These are phyloP conservation scores for Parapsyche elsis DNA, from an alignment of 1,140 invertebrate genomes.

Conservation along the genomic window DNA sequence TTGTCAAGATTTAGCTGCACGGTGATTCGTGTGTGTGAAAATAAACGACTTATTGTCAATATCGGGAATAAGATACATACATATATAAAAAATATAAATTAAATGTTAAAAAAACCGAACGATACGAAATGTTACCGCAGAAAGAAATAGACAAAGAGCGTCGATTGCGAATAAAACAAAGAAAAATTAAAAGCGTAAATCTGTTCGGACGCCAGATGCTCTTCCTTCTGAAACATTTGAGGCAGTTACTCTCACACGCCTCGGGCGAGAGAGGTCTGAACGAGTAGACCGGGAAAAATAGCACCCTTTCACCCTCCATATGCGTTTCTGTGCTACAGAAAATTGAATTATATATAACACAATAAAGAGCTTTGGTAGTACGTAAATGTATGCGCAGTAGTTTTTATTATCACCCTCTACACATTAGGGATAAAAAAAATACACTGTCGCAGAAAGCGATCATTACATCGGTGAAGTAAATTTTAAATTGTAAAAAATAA, in stretches of 20 bases:
- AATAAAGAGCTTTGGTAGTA: conserved; percentile 11
- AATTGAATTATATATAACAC: conserved; percentile 37
- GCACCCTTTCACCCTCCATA: conserved; percentile 19
- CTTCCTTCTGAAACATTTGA: conserved; percentile 35
- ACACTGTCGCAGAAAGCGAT: too few relatives aligned
- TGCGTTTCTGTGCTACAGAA: not conserved
- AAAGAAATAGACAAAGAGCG: too few relatives aligned
- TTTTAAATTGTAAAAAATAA: too few relatives aligned
- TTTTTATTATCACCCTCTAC: not conserved
- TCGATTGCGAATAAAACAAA: conserved; percentile 21
- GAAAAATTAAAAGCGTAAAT: conserved; percentile 51
- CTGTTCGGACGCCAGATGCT: conserved; percentile 45
- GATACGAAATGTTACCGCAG: not conserved
- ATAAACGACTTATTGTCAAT: not conserved
- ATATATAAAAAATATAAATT: not conserved
- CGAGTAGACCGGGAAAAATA: conserved; percentile 30
- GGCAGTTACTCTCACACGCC: conserved; percentile 22
- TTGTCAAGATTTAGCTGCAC: not conserved
- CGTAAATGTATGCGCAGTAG: conserved; percentile 9
- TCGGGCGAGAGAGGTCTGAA: conserved; percentile 26
- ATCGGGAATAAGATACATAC: too few relatives aligned
- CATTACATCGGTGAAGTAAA: too few relatives aligned
- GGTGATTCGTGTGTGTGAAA: not conserved
- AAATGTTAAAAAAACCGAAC: not conserved
- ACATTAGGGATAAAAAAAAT: too few relatives aligned